A percentile compares a stretch with the other conserved stretches of the same genome.
These are phyloP conservation scores for Cynodonichthys magdalenae DNA, from an alignment of 2,797 vertebrate genomes.

Conservation along the genomic window DNA sequence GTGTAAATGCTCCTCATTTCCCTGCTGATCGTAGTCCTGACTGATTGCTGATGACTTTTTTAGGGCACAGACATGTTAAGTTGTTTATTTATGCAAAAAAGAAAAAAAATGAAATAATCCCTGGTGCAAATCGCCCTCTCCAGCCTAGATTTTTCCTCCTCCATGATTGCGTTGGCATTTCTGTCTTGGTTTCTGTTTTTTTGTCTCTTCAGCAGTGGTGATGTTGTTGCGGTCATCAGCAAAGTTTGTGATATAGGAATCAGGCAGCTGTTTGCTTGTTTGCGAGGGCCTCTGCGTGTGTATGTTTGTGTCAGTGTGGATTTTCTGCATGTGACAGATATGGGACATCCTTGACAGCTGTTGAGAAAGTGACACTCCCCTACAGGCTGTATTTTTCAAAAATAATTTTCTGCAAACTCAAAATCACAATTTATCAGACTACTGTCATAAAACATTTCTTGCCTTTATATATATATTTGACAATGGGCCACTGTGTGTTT, in stretches of 20 bases:
- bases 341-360: constrained; percentile 76
- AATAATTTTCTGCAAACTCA: constrained; percentile 68
- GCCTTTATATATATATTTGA: constrained; percentile 30
- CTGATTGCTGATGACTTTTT: constrained; percentile 96
- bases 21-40: constrained; percentile 85
- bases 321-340: constrained; percentile 78
- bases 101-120: constrained; percentile 36
- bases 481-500: constrained; percentile 21
- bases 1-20: constrained; percentile 85
- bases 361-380: constrained; percentile 71
- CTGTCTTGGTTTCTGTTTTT: constrained; percentile 45
- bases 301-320: constrained; percentile 41
- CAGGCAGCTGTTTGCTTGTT: constrained; percentile 52
- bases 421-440: constrained; percentile 49
- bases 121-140: constrained; percentile 57
- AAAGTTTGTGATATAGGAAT: constrained; percentile 53
- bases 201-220: constrained; percentile 39
- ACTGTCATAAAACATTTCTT: constrained; percentile 59
- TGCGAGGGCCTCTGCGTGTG: constrained; percentile 27
- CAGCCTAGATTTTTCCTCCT: constrained; percentile 15
- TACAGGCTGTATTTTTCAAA: constrained; percentile 68
- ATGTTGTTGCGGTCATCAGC: constrained; percentile 63
- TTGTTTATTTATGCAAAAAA: constrained; percentile 80
- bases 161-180: constrained; percentile 30
- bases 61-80: constrained; percentile 86